A percentile compares a stretch with the other conserved stretches of the same genome.
phyloP scores from a whole-genome alignment of 2,888 invertebrate species.

The Xestobium rufovillosum region DNA sequence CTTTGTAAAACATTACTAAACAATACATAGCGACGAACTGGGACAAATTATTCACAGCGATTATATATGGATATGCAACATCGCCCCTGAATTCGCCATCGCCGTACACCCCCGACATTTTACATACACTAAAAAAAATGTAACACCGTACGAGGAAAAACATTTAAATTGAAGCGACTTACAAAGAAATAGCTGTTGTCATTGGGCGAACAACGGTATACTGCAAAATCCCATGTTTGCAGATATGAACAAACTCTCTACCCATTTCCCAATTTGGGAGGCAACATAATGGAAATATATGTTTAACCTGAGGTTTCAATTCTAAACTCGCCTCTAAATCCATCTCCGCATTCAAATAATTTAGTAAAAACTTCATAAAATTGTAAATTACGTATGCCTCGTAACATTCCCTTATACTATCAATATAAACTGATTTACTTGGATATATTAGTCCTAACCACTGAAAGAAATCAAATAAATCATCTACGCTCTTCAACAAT shows the following conservation, averaged over 20 bases:
- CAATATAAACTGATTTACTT: conserved; percentile 82
- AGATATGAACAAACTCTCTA: conserved; percentile 85
- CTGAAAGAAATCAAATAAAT: conserved; percentile 40
- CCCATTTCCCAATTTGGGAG: conserved; percentile 92
- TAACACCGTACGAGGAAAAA: conserved; percentile 12
- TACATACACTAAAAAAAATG: conserved; percentile 66
- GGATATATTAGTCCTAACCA: conserved; percentile 87
- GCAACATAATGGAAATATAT: conserved; percentile 88
- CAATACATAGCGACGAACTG: conserved; percentile 97
- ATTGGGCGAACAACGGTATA: conserved; percentile 88
- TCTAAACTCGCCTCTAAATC: conserved; percentile 77
- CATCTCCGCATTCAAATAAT: conserved; percentile 81
- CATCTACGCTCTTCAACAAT: no score
- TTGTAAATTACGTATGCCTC: conserved; percentile 98
- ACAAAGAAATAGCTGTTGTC: conserved; percentile 85
- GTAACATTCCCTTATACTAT: conserved; percentile 90
- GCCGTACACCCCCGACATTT: conserved; percentile 76
- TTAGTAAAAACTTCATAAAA: conserved; percentile 90
- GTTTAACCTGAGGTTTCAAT: conserved; percentile 76
- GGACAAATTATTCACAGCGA: conserved; percentile 80
- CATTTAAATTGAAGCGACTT: conserved; percentile 40
- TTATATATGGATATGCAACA: conserved; percentile 84
- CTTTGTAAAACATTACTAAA: conserved; percentile 86
- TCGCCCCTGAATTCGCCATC: conserved; percentile 84
- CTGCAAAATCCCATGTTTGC: conserved; percentile 94